Conservation (phyloP, 2,888 invertebrate genomes). For the Cephus pulcher region DNA sequence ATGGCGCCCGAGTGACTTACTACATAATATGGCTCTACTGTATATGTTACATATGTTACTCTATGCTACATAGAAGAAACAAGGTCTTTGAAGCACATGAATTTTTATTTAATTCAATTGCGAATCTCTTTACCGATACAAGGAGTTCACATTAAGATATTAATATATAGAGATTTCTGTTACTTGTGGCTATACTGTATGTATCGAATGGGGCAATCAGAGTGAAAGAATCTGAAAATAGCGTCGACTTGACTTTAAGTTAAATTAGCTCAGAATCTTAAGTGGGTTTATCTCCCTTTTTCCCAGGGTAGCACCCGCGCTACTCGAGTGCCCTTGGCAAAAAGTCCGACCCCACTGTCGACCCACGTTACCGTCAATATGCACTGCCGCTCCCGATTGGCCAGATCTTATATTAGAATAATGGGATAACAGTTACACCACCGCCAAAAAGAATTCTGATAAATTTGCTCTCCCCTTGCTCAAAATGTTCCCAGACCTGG, state of each 20-base stretch:
- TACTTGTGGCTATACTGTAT: neutral
- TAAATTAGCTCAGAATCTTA: conserved; percentile 33
- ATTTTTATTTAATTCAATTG: neutral
- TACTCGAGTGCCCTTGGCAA: conserved; percentile 29
- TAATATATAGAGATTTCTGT: neutral
- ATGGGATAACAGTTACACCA: neutral
- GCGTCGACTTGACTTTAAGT: conserved; percentile 20
- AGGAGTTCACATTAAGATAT: neutral
- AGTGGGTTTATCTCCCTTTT: conserved; percentile 45
- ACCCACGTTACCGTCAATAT: conserved; percentile 25
- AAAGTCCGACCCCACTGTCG: conserved; percentile 26
- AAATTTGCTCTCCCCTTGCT: neutral
- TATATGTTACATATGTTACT: neutral
- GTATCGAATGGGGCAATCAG: conserved; percentile 28
- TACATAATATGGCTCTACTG: neutral
- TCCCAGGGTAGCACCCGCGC: conserved; percentile 38
- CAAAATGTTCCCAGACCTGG: neutral
- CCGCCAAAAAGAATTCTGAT: neutral
- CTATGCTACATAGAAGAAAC: neutral
- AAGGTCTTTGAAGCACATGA: neutral
- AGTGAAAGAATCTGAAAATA: conserved; percentile 35
- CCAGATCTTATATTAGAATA: neutral
- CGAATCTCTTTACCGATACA: neutral
- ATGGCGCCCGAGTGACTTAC: conserved; percentile 5
- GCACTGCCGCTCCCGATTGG: neutral